Conservation (phyloP, 2,797 vertebrate species). For the Gymnothorax javanicus region DNA sequence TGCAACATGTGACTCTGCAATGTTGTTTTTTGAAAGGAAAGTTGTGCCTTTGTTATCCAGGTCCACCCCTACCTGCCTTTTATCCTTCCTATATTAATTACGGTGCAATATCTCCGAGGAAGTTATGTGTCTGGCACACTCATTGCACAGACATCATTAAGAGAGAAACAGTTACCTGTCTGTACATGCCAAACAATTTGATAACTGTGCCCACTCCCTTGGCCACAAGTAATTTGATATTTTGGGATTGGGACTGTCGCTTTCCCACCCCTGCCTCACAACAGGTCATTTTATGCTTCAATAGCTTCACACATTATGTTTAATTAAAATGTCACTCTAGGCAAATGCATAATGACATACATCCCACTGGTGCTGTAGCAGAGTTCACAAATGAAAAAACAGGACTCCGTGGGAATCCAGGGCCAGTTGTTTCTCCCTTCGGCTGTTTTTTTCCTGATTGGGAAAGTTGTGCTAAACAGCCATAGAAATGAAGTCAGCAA, state of each 20-base stretch:
- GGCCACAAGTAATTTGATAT: slow-evolving; percentile 57
- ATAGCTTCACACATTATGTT: slow-evolving; percentile 43
- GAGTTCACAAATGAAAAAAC: slow-evolving; percentile 49
- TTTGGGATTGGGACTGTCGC: slow-evolving; percentile 37
- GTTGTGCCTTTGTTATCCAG: background rate
- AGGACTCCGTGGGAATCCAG: slow-evolving; percentile 32
- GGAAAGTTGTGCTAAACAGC: background rate
- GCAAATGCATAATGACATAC: slow-evolving; percentile 34
- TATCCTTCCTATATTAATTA: slow-evolving; percentile 53
- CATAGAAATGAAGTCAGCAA: background rate
- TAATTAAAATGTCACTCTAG: slow-evolving; percentile 52
- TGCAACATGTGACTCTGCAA: background rate
- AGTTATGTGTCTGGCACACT: slow-evolving; percentile 43
- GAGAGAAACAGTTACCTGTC: slow-evolving; percentile 68
- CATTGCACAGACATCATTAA: slow-evolving; percentile 57
- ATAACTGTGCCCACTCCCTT: slow-evolving; percentile 39
- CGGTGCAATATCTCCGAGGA: slow-evolving; percentile 59
- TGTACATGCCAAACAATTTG: slow-evolving; percentile 58
- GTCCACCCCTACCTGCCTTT: slow-evolving; percentile 27
- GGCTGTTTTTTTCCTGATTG: slow-evolving; percentile 21
- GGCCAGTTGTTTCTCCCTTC: background rate
- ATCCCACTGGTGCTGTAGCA: slow-evolving; percentile 35
- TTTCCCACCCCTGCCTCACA: slow-evolving; percentile 45
- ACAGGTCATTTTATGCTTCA: slow-evolving; percentile 48
- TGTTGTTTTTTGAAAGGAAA: slow-evolving; percentile 1